A percentile compares a stretch with the other conserved stretches of the same genome.
phyloP scores from a whole-genome alignment of 2,797 vertebrate species.

The Micrastur ruficollis region DNA sequence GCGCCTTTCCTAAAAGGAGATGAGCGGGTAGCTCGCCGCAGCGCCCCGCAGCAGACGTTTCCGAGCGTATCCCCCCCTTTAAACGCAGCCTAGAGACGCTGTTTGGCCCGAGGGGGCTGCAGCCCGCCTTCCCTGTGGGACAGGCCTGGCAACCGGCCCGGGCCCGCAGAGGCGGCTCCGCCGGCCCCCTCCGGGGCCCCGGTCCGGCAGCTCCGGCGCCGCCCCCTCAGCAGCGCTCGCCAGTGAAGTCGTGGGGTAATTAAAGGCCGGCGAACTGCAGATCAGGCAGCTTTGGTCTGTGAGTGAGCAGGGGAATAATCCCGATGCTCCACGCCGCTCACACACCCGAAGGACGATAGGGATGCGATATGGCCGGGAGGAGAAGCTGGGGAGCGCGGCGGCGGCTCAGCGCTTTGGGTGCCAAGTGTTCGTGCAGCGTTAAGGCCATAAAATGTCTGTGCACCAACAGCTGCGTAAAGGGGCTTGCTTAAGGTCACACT shows the following conservation, averaged over 20 bases:
- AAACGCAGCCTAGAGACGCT: not conserved
- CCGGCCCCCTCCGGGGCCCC: too few species aligned
- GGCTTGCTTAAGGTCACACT: not conserved
- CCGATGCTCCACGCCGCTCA: not conserved
- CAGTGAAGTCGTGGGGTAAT: not conserved
- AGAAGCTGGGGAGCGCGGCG: not conserved
- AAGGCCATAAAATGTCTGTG: accelerated
- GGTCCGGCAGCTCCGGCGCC: not conserved
- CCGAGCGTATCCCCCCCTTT: too few species aligned
- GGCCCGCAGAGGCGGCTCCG: too few species aligned
- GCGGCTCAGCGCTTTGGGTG: too few species aligned
- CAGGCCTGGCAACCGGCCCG: not conserved
- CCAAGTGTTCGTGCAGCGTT: too few species aligned
- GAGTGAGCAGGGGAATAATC: not conserved
- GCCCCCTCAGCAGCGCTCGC: not conserved
- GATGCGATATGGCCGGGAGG: too few species aligned
- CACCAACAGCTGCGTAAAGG: not conserved
- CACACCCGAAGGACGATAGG: not conserved
- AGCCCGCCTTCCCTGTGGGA: not conserved
- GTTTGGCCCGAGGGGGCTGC: not conserved
- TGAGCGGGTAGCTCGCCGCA: too few species aligned
- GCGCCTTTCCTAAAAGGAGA: too few species aligned
- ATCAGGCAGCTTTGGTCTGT: not conserved
- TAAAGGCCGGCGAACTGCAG: not conserved
- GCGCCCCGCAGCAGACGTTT: too few species aligned